These are phyloP conservation scores for Macrobrachium rosenbergii DNA, from an alignment of 1,140 invertebrate species.

Conservation along the genomic window DNA sequence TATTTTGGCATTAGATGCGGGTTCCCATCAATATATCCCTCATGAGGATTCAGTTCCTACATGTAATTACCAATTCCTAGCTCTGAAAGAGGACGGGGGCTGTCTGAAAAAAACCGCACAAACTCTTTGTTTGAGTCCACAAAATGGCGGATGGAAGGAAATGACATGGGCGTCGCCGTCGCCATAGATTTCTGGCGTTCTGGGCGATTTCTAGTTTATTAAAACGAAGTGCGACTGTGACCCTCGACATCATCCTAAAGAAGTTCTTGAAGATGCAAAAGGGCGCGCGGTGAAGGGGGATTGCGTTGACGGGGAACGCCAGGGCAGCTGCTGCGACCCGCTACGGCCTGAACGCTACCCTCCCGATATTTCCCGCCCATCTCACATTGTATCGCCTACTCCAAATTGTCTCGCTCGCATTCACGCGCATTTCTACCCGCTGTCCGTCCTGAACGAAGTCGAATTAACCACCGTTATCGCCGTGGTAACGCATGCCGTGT, in stretches of 20 bases:
- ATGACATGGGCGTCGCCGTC: conserved; percentile 56
- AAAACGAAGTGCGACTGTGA: background rate
- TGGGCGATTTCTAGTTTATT: conserved; percentile 30
- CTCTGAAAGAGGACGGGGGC: background rate
- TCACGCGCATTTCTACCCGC: conserved; percentile 6
- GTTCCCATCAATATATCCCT: conserved; percentile 16
- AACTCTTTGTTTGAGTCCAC: conserved; percentile 57
- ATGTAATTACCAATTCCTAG: background rate
- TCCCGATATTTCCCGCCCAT: conserved; percentile 34
- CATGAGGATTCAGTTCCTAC: conserved; percentile 13
- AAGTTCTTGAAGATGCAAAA: conserved; percentile 52
- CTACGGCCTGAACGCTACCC: conserved; percentile 55
- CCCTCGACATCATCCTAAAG: conserved; percentile 5
- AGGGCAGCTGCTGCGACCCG: conserved; percentile 45
- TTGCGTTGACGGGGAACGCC: conserved; percentile 53
- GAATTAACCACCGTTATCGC: background rate
- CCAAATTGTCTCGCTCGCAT: conserved; percentile 56
- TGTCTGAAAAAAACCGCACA: conserved; percentile 31
- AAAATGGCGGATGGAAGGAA: conserved; percentile 62
- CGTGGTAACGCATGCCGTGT: background rate
- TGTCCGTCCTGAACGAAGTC: background rate
- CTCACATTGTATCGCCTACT: conserved; percentile 59
- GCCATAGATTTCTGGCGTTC: conserved; percentile 13
- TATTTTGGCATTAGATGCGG: conserved; percentile 33
- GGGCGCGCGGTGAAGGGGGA: conserved; percentile 57